Evolutionary conservation across 2,888 invertebrate genomes (phyloP).

Genomic region (Phyllotreta striolata): DNA sequence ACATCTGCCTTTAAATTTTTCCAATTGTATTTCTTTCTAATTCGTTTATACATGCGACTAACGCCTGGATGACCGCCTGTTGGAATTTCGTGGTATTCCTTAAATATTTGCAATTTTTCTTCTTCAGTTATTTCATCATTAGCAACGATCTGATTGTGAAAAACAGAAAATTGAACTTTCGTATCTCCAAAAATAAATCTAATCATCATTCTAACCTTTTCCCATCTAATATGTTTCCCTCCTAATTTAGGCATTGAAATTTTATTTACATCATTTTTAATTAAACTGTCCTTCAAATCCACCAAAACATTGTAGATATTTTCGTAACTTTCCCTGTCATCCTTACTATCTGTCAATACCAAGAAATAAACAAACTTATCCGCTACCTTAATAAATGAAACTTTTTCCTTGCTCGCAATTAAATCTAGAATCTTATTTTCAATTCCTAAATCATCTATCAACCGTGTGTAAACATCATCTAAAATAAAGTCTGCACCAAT

Average conservation of each 20-base stretch:
- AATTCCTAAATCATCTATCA: too few species aligned
- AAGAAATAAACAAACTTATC: too few species aligned
- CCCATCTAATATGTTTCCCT: too few species aligned
- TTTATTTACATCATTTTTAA: constrained; percentile 1
- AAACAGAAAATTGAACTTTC: background rate
- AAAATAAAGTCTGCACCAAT: too few species aligned
- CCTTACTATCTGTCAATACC: too few species aligned
- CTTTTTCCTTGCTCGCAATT: too few species aligned
- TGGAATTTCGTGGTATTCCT: constrained; percentile 40
- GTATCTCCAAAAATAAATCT: constrained; percentile 3
- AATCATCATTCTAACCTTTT: constrained; percentile 13
- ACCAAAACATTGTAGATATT: background rate
- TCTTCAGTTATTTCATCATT: constrained; percentile 1
- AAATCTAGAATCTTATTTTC: too few species aligned
- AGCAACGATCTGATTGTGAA: constrained; percentile 2
- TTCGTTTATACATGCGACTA: constrained; percentile 42
- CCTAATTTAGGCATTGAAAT: too few species aligned
- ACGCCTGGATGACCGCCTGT: constrained; percentile 46
- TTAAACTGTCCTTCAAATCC: background rate
- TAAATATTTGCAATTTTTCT: constrained; percentile 9
- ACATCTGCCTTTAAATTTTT: constrained; percentile 41
- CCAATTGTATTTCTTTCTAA: constrained; percentile 45
- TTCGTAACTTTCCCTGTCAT: too few species aligned
- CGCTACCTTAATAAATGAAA: too few species aligned
- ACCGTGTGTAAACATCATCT: too few species aligned